These are phyloP conservation scores for Triplophysa bombifrons DNA, from an alignment of 2,797 vertebrate genomes.

Conservation along the genomic window DNA sequence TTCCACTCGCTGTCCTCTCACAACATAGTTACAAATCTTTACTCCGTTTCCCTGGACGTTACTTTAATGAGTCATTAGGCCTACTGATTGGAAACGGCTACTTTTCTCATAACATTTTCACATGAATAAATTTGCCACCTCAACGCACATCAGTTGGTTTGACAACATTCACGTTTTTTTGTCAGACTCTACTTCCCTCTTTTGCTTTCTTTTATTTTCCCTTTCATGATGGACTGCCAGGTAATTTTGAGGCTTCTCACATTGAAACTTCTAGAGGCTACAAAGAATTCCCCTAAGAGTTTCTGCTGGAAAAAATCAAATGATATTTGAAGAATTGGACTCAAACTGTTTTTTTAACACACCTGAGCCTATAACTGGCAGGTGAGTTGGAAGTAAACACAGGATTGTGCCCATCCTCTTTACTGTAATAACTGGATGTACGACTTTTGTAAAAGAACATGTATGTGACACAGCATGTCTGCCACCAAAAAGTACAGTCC, in stretches of 20 bases:
- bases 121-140: too few species aligned
- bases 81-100: too few species aligned
- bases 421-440: not conserved
- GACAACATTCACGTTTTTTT: not conserved
- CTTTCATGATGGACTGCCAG: not conserved
- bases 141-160: not conserved
- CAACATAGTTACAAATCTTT: too few species aligned
- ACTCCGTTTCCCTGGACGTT: too few species aligned
- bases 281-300: not conserved
- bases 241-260: not conserved
- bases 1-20: too few species aligned
- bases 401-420: too few species aligned
- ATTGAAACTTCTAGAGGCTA: not conserved
- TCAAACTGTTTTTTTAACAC: too few species aligned
- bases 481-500: constrained; percentile 17
- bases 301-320: not conserved
- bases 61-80: too few species aligned
- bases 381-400: too few species aligned
- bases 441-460: not conserved
- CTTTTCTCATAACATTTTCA: too few species aligned
- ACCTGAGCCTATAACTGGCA: too few species aligned
- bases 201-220: not conserved
- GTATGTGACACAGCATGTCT: not conserved
- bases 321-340: not conserved
- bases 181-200: not conserved